These are phyloP conservation scores for Seira sanloemensis DNA, from an alignment of 2,888 invertebrate genomes.

Conservation along the genomic window DNA sequence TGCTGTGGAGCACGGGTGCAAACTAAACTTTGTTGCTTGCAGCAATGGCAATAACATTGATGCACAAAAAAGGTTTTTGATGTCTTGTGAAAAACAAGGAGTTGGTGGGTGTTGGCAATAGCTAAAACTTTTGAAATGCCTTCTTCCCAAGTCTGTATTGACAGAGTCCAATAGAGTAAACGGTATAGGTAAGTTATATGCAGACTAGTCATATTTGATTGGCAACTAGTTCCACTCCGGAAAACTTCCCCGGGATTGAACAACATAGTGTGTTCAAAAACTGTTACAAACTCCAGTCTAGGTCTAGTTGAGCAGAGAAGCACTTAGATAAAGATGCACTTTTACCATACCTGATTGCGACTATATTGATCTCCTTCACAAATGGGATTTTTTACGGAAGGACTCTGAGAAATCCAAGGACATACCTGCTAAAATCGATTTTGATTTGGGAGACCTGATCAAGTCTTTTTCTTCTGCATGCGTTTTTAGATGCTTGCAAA, in stretches of 20 bases:
- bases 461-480: no score
- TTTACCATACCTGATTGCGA: not conserved
- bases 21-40: conserved; percentile 37
- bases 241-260: not conserved
- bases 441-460: no score
- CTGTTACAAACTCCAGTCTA: not conserved
- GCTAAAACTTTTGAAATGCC: not conserved
- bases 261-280: not conserved
- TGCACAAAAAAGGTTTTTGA: conserved; percentile 55
- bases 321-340: not conserved
- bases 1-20: conserved; percentile 5
- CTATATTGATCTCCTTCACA: no score
- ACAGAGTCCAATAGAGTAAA: no score
- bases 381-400: no score
- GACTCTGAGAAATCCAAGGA: no score
- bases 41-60: conserved; percentile 39
- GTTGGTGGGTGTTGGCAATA: not conserved
- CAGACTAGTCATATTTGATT: not conserved
- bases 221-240: not conserved
- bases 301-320: no score
- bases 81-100: conserved; percentile 30
- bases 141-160: not conserved
- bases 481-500: no score
- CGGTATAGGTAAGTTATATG: no score
- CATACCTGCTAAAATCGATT: not conserved